phyloP scores from a whole-genome alignment of 2,888 invertebrate genomes.

The Nomada hirtipes region DNA sequence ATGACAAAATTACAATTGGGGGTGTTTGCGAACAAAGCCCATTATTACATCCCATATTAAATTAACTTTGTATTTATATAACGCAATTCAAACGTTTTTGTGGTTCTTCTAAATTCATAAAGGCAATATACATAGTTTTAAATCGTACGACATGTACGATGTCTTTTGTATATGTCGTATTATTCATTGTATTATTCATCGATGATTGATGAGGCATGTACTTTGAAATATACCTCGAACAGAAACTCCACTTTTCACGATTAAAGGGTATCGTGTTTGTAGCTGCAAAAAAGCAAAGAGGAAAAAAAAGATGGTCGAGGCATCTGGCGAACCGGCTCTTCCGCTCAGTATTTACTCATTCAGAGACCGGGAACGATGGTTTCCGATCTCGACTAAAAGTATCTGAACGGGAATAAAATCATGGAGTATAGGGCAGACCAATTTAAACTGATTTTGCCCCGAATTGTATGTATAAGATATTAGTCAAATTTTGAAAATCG shows the following conservation, averaged over 20 bases:
- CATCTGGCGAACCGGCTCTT: constrained; percentile 68
- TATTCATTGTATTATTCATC: constrained; percentile 4
- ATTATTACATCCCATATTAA: no score
- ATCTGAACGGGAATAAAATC: constrained; percentile 42
- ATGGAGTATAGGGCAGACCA: constrained; percentile 21
- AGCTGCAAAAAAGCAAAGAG: constrained; percentile 20
- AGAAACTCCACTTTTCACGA: constrained; percentile 43
- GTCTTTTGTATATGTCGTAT: no score
- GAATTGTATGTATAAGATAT: neutral
- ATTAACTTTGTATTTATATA: neutral
- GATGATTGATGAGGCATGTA: constrained; percentile 15
- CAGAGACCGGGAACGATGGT: constrained; percentile 46
- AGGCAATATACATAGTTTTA: no score
- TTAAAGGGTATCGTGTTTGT: constrained; percentile 35
- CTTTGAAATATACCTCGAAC: neutral
- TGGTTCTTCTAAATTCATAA: neutral
- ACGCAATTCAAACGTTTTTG: neutral
- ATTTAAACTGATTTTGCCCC: constrained; percentile 7
- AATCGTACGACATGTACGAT: no score
- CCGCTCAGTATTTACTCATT: constrained; percentile 67
- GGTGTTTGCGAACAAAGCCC: no score
- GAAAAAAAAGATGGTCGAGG: constrained; percentile 56
- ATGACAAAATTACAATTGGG: no score
- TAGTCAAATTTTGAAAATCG: no score
- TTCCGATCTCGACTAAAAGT: constrained; percentile 48